A percentile compares a stretch with the other conserved stretches of the same genome.
phyloP scores from a whole-genome alignment of 2,113 vertebrate species.

The Nettapus auritus region DNA sequence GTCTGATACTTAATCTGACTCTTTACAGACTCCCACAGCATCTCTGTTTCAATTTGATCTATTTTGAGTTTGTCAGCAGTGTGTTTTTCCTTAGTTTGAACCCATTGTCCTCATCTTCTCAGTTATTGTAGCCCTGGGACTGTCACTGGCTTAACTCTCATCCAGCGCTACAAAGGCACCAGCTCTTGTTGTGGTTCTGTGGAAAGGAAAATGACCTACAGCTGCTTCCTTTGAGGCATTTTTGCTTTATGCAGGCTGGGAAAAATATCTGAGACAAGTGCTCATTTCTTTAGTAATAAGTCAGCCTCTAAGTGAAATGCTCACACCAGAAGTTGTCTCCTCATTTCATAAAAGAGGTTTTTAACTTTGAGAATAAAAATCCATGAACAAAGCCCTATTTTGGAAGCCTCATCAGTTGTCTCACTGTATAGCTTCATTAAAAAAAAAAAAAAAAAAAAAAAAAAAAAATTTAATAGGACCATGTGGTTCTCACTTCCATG shows the following conservation, averaged over 20 bases:
- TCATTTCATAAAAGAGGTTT: slow-evolving; percentile 15
- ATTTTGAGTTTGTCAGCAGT: background rate
- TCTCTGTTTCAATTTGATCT: background rate
- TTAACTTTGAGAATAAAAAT: slow-evolving; percentile 2
- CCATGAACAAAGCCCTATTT: background rate
- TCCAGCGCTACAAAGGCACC: background rate
- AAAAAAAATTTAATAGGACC: background rate
- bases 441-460: background rate
- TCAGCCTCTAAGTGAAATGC: background rate
- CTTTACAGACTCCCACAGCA: background rate
- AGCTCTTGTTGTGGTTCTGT: background rate
- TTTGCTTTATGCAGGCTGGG: background rate
- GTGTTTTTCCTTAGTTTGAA: background rate
- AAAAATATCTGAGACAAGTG: background rate
- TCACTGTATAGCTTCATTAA: background rate
- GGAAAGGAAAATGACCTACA: background rate
- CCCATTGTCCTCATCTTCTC: background rate
- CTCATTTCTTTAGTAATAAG: slow-evolving; percentile 10
- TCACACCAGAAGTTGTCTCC: background rate
- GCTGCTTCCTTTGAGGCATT: background rate
- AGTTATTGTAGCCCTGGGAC: background rate
- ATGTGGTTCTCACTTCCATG: background rate
- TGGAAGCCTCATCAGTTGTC: background rate
- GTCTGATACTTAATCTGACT: background rate
- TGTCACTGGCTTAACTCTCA: background rate